Evolutionary conservation across 1,140 invertebrate species (phyloP).

Genomic region (Pogonomyrmex californicus): DNA sequence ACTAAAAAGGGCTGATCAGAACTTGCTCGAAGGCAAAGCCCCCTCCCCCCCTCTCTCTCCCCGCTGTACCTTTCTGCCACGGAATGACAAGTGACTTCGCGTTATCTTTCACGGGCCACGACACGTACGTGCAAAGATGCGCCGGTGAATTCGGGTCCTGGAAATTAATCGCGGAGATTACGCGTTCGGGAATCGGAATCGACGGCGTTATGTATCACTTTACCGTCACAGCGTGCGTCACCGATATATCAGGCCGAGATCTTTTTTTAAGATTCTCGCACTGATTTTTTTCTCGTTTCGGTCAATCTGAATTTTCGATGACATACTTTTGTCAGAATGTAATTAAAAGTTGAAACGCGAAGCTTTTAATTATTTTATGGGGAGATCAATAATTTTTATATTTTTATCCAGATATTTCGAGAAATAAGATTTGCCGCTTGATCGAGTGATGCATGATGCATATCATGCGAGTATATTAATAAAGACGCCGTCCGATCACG

Average conservation of each 20-base stretch:
- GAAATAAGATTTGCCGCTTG: background rate
- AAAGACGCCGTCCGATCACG: background rate
- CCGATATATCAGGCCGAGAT: background rate
- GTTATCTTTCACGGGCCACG: constrained; percentile 55
- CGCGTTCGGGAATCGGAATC: constrained; percentile 21
- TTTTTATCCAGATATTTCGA: background rate
- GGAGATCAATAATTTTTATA: background rate
- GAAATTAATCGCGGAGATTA: constrained; percentile 57
- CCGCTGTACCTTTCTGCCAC: background rate
- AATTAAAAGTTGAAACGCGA: background rate
- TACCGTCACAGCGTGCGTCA: background rate
- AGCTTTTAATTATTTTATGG: background rate
- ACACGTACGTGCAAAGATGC: constrained; percentile 55
- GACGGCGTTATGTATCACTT: constrained; percentile 23
- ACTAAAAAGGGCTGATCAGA: constrained; percentile 63
- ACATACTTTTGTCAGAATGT: background rate
- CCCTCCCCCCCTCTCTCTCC: background rate
- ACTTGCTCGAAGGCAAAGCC: constrained; percentile 50
- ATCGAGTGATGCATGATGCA: background rate
- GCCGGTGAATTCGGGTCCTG: constrained; percentile 24
- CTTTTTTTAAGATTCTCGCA: background rate
- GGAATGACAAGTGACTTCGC: constrained; percentile 60
- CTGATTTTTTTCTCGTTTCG: background rate
- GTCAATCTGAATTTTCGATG: background rate
- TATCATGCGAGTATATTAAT: background rate